These are phyloP conservation scores for Hydrotaea diabolus DNA, from an alignment of 2,888 invertebrate species.

Conservation along the genomic window DNA sequence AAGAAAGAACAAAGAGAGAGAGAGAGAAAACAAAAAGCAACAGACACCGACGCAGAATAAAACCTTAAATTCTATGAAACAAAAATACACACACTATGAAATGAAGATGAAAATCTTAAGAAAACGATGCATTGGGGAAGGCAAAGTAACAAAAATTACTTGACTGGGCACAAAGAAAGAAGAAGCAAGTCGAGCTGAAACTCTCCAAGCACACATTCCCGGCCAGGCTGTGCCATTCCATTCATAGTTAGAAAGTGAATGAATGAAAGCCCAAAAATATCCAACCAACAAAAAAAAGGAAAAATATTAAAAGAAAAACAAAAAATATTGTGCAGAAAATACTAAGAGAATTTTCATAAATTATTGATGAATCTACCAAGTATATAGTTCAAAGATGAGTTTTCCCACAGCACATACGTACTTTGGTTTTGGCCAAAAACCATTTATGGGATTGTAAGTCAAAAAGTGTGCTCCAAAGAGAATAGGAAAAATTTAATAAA, in stretches of 20 bases:
- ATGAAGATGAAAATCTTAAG: neutral
- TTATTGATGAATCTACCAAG: neutral
- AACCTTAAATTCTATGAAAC: constrained; percentile 3
- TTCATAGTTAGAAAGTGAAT: constrained; percentile 16
- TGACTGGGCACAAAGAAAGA: neutral
- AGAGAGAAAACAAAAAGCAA: neutral
- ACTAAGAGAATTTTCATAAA: neutral
- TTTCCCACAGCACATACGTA: neutral
- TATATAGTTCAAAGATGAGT: neutral
- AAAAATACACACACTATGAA: neutral
- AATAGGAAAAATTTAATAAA: neutral
- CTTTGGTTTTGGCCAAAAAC: neutral
- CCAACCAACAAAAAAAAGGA: neutral
- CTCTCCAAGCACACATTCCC: neutral
- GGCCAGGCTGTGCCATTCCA: neutral
- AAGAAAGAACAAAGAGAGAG: neutral
- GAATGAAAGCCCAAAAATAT: neutral
- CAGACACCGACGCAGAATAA: neutral
- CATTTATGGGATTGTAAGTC: neutral
- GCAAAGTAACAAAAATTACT: neutral
- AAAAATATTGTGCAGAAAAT: neutral
- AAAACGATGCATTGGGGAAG: neutral
- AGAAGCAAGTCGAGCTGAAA: neutral
- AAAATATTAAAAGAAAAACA: neutral
- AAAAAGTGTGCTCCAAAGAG: constrained; percentile 2